A percentile compares a stretch with the other conserved stretches of the same genome.
These are phyloP conservation scores for Tethya wilhelma DNA, from an alignment of 37 sponge, comb jelly and placozoan species.

Conservation along the genomic window DNA sequence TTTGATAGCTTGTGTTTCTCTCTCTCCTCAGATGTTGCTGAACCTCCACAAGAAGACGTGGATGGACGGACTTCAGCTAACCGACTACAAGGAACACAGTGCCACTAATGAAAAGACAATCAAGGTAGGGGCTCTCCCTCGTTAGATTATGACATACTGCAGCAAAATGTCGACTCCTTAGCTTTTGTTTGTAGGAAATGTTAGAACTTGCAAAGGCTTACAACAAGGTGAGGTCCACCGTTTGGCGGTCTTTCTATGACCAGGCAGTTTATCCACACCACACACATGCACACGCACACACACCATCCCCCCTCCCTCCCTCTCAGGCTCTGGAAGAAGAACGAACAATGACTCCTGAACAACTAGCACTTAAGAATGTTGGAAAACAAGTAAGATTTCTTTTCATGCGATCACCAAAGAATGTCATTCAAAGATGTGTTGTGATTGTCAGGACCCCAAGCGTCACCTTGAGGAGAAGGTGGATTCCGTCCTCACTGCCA, in stretches of 20 bases:
- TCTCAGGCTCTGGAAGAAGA: slow-evolving; percentile 88
- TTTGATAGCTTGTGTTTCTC: background rate
- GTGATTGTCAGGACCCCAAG: slow-evolving; percentile 67
- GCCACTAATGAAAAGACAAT: slow-evolving; percentile 82
- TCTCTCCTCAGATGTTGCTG: slow-evolving; percentile 85
- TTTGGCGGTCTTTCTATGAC: no score
- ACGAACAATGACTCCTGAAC: slow-evolving; percentile 88
- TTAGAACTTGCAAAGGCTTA: slow-evolving; percentile 89
- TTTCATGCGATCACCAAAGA: background rate
- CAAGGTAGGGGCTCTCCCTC: slow-evolving; percentile 48
- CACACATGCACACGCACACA: no score
- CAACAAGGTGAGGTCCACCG: slow-evolving; percentile 66
- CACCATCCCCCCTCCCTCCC: background rate
- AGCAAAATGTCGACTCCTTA: background rate
- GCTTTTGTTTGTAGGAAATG: slow-evolving; percentile 78
- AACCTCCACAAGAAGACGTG: slow-evolving; percentile 98
- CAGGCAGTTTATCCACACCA: no score
- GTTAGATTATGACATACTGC: background rate
- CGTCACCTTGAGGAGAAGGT: slow-evolving; percentile 98
- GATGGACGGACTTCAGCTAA: slow-evolving; percentile 92
- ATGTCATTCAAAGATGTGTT: slow-evolving; percentile 8
- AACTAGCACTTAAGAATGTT: slow-evolving; percentile 96
- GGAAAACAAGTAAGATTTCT: slow-evolving; percentile 85
- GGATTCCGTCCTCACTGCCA: slow-evolving; percentile 88
- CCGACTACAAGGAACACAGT: slow-evolving; percentile 86